Evolutionary conservation across 2,888 invertebrate species (phyloP), one percentile per base, ranked within the genome.

Genomic region (Psylliodes chrysocephalus): DNA sequence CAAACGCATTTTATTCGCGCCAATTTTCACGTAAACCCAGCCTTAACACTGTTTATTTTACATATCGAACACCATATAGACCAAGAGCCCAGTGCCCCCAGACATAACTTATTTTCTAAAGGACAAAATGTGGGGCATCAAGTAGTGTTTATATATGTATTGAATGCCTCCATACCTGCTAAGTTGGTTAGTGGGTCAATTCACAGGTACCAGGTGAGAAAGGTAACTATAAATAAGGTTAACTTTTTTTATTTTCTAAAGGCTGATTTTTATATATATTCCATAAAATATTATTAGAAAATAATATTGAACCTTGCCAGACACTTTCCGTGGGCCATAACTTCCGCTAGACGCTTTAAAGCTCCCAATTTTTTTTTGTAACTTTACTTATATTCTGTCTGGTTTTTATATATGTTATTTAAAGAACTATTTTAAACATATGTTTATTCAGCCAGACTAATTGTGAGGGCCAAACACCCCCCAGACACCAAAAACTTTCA

Each of bases 101-200:
- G 52, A 35, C 19, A 6, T 52, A 15, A 10, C 10, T 52, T 52
- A 52, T 52, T 52, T 52, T 52, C 17, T 52, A 30, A 52, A 17
- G 14, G 10, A 52, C 52, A 52, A 51, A 51, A 51, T 30, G 6
- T 30, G 17, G 12, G 28, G 33, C 30, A n/a, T 28, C 2, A 28
- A 17, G 30, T 51, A 28, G 15, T 30, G 30, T 30, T 30, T 8
- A 10, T 2, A 28, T 33, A 10, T 30, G 14, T 28, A 2, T 8
- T 30, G 2, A 33, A 51, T 19, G 49, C n/a, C 22, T 10, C 10
- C 25, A 25, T 49, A 18, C 25, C 25, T 49, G 49, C 49, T 49
- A 51, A 28, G 7, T 51, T 51, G 51, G 33, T 12, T 28, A 12
- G 51, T 10, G 15, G 51, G 17, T 30, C 51, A 30, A 51, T 51